These are phyloP conservation scores for Cacatua alba DNA, from an alignment of 2,113 vertebrate genomes.

Conservation along the genomic window DNA sequence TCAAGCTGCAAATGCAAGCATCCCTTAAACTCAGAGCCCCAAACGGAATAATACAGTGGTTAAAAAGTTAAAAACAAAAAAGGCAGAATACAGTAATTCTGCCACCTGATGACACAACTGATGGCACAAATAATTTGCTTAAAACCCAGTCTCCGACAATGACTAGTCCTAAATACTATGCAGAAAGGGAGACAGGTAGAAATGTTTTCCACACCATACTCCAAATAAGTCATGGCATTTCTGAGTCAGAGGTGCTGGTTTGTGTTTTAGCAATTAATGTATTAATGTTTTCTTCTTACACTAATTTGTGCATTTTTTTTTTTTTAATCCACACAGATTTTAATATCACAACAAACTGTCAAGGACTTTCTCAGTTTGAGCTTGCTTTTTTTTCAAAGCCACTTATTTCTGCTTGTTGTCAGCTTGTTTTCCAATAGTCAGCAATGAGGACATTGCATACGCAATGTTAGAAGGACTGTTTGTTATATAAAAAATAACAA, in stretches of 20 bases:
- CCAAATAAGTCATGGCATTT: neutral
- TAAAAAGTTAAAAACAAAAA: neutral
- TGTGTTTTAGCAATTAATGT: neutral
- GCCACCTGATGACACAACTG: neutral
- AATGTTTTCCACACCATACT: neutral
- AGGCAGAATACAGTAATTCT: neutral
- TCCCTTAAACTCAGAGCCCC: neutral
- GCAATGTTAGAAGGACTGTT: neutral
- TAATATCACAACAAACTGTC: neutral
- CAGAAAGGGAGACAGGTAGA: neutral
- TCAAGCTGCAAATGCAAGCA: neutral
- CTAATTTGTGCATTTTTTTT: neutral
- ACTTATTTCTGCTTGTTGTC: neutral
- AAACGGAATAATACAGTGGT: neutral
- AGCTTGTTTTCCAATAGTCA: neutral
- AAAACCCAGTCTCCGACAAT: neutral
- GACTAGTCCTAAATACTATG: neutral
- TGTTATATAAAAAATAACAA: neutral
- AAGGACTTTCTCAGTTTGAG: neutral
- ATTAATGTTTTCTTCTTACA: neutral
- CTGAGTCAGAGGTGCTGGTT: neutral
- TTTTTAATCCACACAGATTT: neutral
- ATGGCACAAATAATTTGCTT: neutral
- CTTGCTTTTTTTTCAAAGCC: neutral
- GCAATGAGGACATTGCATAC: neutral